These are phyloP conservation scores for Steinernema scapterisci DNA, from an alignment of 2,888 invertebrate species.

Conservation along the genomic window DNA sequence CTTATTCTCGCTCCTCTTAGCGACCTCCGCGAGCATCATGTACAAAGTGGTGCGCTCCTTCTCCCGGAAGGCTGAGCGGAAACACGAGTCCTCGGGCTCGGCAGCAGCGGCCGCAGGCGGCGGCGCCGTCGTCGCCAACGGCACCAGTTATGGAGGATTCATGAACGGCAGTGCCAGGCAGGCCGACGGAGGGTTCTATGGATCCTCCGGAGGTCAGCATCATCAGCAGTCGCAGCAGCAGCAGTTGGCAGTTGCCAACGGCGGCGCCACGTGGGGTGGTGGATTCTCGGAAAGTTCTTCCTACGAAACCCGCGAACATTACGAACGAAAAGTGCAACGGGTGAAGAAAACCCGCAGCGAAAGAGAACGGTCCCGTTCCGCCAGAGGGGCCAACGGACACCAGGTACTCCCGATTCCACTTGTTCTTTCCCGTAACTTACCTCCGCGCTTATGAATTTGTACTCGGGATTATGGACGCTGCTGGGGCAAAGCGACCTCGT, in stretches of 20 bases:
- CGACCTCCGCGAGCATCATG: constrained; percentile 71
- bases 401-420: constrained; percentile 40
- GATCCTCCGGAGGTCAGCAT: constrained; percentile 64
- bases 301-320: constrained; percentile 67
- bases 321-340: constrained; percentile 64
- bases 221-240: constrained; percentile 70
- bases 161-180: constrained; percentile 11
- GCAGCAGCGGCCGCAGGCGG: constrained; percentile 19
- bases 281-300: constrained; percentile 65
- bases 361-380: constrained; percentile 51
- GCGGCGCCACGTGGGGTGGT: constrained; percentile 37
- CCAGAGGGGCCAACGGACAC: constrained; percentile 45
- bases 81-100: constrained; percentile 57
- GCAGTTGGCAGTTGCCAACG: constrained; percentile 37
- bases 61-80: constrained; percentile 61
- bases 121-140: constrained; percentile 37
- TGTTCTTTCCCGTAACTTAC: neutral
- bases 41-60: constrained; percentile 80
- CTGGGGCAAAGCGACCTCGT: constrained; percentile 74
- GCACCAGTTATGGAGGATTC: constrained; percentile 28
- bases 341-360: constrained; percentile 64
- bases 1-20: constrained; percentile 45
- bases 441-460: neutral
- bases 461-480: neutral
- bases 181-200: constrained; percentile 23